These are phyloP conservation scores for Orthosia incerta DNA, from an alignment of 2,888 invertebrate genomes.

Conservation along the genomic window DNA sequence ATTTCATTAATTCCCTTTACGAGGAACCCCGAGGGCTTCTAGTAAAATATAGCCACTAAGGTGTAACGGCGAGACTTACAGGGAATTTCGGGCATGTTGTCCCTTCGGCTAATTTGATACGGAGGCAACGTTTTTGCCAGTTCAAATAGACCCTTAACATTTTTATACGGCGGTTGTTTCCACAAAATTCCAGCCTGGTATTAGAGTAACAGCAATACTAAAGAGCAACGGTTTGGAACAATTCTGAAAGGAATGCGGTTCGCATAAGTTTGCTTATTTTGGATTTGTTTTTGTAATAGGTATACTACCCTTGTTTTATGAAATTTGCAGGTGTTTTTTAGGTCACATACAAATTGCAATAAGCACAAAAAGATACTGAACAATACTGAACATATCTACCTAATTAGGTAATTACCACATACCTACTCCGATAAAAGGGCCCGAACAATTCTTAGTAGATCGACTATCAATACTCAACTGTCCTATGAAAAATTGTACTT, in stretches of 20 bases:
- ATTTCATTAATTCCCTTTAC: slow-evolving; percentile 79
- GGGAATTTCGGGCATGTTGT: slow-evolving; percentile 66
- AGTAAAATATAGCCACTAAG: slow-evolving; percentile 71
- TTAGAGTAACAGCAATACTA: slow-evolving; percentile 40
- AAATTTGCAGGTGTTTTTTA: neutral
- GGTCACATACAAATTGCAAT: neutral
- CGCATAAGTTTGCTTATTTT: slow-evolving; percentile 37
- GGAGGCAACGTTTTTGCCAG: slow-evolving; percentile 38
- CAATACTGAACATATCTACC: too few relatives aligned
- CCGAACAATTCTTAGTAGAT: too few relatives aligned
- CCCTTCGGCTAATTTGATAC: slow-evolving; percentile 70
- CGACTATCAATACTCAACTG: neutral
- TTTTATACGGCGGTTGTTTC: slow-evolving; percentile 44
- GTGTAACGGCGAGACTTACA: slow-evolving; percentile 62
- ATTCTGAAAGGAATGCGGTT: slow-evolving; percentile 40
- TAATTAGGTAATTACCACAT: neutral
- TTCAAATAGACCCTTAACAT: slow-evolving; percentile 42
- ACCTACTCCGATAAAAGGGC: neutral
- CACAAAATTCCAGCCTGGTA: slow-evolving; percentile 39
- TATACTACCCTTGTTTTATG: neutral
- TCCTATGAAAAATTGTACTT: neutral
- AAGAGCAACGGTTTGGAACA: slow-evolving; percentile 27
- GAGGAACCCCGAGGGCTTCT: slow-evolving; percentile 66
- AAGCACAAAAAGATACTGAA: neutral
- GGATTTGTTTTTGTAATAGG: slow-evolving; percentile 14